Percentiles rank a stretch among this genome's conserved stretches.
Evolutionary conservation across 37 sponge, comb jelly and placozoan genomes (phyloP).

Genomic region (Cliona cf. orientalis): DNA sequence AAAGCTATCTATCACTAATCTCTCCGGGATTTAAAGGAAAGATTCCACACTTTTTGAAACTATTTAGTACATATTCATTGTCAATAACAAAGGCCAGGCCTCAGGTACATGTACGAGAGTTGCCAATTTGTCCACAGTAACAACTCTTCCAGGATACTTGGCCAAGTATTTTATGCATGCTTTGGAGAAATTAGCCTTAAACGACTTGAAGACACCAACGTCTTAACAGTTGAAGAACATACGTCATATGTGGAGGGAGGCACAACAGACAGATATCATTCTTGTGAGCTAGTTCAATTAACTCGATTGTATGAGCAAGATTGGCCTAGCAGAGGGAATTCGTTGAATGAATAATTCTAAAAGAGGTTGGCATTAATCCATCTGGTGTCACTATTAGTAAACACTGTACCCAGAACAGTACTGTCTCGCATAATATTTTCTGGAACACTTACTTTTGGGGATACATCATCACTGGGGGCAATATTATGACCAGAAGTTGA

Average conservation of each 20-base stretch:
- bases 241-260: conserved; percentile 64
- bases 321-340: conserved; percentile 61
- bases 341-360: conserved; percentile 42
- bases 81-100: conserved; percentile 41
- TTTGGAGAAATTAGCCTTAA: conserved; percentile 51
- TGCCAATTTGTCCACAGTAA: conserved; percentile 44
- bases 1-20: conserved; percentile 49
- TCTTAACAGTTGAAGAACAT: conserved; percentile 69
- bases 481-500: conserved; percentile 51
- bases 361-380: conserved; percentile 61
- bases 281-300: conserved; percentile 63
- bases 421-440: conserved; percentile 38
- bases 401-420: conserved; percentile 44
- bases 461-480: conserved; percentile 66
- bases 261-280: conserved; percentile 54
- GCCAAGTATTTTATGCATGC: conserved; percentile 43
- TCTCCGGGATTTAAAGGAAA: conserved; percentile 61
- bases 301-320: conserved; percentile 46
- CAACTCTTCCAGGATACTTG: conserved; percentile 52
- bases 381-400: conserved; percentile 58
- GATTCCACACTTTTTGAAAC: conserved; percentile 62
- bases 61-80: conserved; percentile 51
- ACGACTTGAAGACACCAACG: conserved; percentile 73
- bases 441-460: conserved; percentile 57
- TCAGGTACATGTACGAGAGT: conserved; percentile 35